phyloP scores from a whole-genome alignment of 1,140 invertebrate genomes.

The Zaprionus ghesquierei region DNA sequence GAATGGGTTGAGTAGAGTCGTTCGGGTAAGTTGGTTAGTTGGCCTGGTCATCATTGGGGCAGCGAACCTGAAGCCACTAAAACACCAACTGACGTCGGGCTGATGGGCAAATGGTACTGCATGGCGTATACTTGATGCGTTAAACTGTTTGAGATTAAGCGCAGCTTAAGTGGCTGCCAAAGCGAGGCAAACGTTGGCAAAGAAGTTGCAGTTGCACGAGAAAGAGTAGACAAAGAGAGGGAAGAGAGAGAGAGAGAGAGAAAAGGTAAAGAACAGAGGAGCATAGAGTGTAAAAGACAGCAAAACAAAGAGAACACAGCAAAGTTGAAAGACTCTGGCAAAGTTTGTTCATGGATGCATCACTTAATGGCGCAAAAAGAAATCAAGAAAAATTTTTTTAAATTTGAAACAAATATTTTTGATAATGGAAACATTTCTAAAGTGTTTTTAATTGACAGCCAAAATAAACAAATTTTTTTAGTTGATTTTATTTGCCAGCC shows the following conservation, averaged over 20 bases:
- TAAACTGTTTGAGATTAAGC: slow-evolving; percentile 68
- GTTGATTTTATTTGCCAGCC: background rate
- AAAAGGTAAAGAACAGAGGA: background rate
- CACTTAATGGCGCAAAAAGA: background rate
- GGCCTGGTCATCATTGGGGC: background rate
- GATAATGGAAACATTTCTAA: background rate
- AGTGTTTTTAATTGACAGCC: background rate
- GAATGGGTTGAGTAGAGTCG: slow-evolving; percentile 2
- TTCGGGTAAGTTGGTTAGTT: background rate
- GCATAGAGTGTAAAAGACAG: no score
- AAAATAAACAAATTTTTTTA: background rate
- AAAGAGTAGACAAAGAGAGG: background rate
- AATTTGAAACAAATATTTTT: background rate
- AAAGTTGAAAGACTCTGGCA: background rate
- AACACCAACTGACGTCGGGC: slow-evolving; percentile 3
- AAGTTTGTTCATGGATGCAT: no score
- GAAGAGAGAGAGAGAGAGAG: background rate
- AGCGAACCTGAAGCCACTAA: slow-evolving; percentile 13
- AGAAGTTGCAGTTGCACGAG: background rate
- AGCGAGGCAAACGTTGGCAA: background rate
- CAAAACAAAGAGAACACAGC: background rate
- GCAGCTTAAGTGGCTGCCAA: slow-evolving; percentile 40
- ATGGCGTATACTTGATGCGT: slow-evolving; percentile 67
- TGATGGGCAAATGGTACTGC: slow-evolving; percentile 43
- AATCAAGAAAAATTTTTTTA: background rate